Evolutionary conservation across 2,888 invertebrate species (phyloP).

Genomic region (Sinohyriopsis cumingii): DNA sequence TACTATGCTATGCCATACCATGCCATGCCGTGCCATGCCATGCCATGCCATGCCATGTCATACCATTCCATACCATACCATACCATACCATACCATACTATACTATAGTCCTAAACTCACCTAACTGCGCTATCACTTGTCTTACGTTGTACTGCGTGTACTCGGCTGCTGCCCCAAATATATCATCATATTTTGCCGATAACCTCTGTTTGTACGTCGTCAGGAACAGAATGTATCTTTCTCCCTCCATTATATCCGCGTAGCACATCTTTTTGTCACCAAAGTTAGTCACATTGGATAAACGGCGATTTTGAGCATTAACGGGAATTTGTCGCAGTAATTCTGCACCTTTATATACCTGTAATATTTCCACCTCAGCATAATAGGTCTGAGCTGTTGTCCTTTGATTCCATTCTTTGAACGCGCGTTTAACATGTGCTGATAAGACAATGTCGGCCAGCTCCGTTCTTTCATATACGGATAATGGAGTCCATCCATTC

Average conservation of each 20-base stretch:
- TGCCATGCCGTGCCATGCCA: no score
- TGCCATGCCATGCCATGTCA: no score
- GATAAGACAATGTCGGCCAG: conserved; percentile 61
- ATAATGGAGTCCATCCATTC: conserved; percentile 68
- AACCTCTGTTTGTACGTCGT: conserved; percentile 61
- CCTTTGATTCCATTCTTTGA: conserved; percentile 44
- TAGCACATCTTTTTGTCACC: conserved; percentile 69
- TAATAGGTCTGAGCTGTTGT: conserved; percentile 60
- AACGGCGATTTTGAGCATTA: background rate
- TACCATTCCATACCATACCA: no score
- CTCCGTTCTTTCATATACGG: conserved; percentile 56
- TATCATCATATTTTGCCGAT: conserved; percentile 70
- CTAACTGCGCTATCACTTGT: conserved; percentile 50
- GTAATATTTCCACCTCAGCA: conserved; percentile 53
- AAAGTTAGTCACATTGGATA: conserved; percentile 67
- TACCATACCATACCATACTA: no score
- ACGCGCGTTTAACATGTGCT: conserved; percentile 52
- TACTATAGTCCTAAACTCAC: no score
- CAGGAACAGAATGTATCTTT: conserved; percentile 66
- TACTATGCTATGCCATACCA: no score
- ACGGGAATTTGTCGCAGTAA: conserved; percentile 36
- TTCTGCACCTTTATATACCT: conserved; percentile 56
- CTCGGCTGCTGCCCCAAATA: conserved; percentile 66
- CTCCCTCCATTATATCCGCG: conserved; percentile 61
- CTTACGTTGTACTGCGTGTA: conserved; percentile 56